These are phyloP conservation scores for Parnassius orleans DNA, from an alignment of 2,888 invertebrate genomes.

Conservation along the genomic window DNA sequence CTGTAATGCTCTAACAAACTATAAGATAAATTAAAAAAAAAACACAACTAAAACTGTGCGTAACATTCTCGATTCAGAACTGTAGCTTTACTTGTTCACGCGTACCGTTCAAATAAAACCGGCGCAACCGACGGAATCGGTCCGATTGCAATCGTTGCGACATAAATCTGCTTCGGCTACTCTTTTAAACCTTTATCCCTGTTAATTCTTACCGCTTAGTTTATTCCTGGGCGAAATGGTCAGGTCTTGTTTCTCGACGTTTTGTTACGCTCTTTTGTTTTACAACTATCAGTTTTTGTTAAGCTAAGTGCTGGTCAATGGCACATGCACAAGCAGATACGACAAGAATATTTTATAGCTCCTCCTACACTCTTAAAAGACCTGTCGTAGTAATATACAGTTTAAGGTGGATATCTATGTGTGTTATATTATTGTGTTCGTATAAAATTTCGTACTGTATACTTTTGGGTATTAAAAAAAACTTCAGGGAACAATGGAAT, in stretches of 20 bases:
- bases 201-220: constrained; percentile 81
- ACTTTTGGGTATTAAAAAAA: too few species aligned
- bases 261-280: constrained; percentile 74
- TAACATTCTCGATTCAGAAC: constrained; percentile 19
- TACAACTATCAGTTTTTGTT: constrained; percentile 80
- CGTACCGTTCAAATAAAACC: constrained; percentile 57
- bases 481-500: too few species aligned
- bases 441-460: too few species aligned
- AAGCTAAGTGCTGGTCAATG: constrained; percentile 78
- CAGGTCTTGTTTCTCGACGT: constrained; percentile 67
- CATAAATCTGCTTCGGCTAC: constrained; percentile 80
- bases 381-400: constrained; percentile 34
- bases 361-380: constrained; percentile 41
- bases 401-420: constrained; percentile 9
- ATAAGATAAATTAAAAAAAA: constrained; percentile 11
- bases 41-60: background rate
- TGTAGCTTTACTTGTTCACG: constrained; percentile 32
- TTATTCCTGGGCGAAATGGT: constrained; percentile 75
- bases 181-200: constrained; percentile 79
- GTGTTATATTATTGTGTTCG: background rate
- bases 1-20: background rate
- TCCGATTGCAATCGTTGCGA: constrained; percentile 75
- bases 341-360: constrained; percentile 57
- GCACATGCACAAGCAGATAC: constrained; percentile 64
- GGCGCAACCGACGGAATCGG: constrained; percentile 66